phyloP scores from a whole-genome alignment of 2,113 vertebrate genomes.

The Tetrao urogallus region DNA sequence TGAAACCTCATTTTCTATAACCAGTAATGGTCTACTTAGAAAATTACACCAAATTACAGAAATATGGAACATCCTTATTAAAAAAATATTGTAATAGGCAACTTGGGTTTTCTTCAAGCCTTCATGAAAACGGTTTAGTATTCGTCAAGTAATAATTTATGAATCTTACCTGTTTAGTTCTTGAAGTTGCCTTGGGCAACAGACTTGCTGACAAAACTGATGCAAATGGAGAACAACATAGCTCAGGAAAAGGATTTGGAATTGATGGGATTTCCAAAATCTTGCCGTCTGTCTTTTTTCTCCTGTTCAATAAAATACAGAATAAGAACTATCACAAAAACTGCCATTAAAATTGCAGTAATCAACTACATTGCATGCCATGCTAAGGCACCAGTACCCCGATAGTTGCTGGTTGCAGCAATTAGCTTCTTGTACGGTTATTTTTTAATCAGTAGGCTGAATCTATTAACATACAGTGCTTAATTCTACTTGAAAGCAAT shows the following conservation, averaged over 20 bases:
- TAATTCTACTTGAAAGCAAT: slow-evolving; percentile 54
- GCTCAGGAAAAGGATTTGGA: slow-evolving; percentile 89
- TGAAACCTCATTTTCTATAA: slow-evolving; percentile 9
- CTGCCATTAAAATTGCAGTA: slow-evolving; percentile 22
- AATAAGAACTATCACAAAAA: slow-evolving; percentile 42
- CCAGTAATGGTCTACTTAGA: not conserved
- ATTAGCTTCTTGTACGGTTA: slow-evolving; percentile 15
- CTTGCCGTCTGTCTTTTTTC: slow-evolving; percentile 77
- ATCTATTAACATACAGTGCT: slow-evolving; percentile 53
- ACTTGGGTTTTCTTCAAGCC: not conserved
- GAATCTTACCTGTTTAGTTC: slow-evolving; percentile 88
- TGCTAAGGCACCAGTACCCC: not conserved
- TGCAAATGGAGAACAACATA: slow-evolving; percentile 82
- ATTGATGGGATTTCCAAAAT: slow-evolving; percentile 79
- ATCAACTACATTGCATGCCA: not conserved
- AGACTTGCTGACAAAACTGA: slow-evolving; percentile 86
- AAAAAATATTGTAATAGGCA: not conserved
- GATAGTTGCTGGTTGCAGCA: not conserved
- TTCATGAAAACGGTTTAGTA: not conserved
- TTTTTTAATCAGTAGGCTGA: slow-evolving; percentile 51
- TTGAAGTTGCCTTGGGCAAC: slow-evolving; percentile 89
- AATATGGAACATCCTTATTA: slow-evolving; percentile 8
- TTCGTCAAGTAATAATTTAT: slow-evolving; percentile 27
- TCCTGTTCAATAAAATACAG: slow-evolving; percentile 77
- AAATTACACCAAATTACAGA: slow-evolving; percentile 35